Conservation (phyloP, 1,140 invertebrate genomes). For the Zaprionus vittiger region DNA sequence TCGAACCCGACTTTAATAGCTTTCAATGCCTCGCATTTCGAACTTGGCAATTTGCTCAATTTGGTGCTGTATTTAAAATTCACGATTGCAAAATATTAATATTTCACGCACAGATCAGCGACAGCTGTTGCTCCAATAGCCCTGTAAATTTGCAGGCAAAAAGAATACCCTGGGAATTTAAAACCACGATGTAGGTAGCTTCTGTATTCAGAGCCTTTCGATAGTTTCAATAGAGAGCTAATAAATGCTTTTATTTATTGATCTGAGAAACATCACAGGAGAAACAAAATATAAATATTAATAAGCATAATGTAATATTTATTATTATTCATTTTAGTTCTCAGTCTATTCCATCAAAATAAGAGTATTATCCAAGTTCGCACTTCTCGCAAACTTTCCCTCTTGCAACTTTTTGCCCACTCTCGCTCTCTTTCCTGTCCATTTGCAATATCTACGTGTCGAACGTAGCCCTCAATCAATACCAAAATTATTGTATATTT, state of each 20-base stretch:
- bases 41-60: slow-evolving; percentile 33
- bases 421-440: not conserved
- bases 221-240: no score
- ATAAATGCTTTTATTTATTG: no score
- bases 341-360: no score
- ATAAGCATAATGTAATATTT: no score
- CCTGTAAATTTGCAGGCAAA: not conserved
- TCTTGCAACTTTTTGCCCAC: not conserved
- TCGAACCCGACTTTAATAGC: slow-evolving; percentile 55
- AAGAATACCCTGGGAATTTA: not conserved
- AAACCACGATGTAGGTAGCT: not conserved
- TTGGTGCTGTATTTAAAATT: slow-evolving; percentile 41
- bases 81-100: slow-evolving; percentile 51
- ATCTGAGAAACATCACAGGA: no score
- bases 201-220: no score
- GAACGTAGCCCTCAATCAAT: not conserved
- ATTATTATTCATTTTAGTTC: no score
- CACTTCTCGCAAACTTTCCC: not conserved
- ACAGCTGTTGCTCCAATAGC: slow-evolving; percentile 52
- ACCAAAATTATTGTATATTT: slow-evolving; percentile 30
- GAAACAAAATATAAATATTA: no score
- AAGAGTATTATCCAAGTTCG: not conserved
- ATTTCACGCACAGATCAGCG: slow-evolving; percentile 62
- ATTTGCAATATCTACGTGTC: slow-evolving; percentile 26
- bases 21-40: slow-evolving; percentile 19